Percentiles rank a stretch among this genome's conserved stretches.
Evolutionary conservation across 2,797 vertebrate genomes (phyloP).

Genomic region (Alauda arvensis): DNA sequence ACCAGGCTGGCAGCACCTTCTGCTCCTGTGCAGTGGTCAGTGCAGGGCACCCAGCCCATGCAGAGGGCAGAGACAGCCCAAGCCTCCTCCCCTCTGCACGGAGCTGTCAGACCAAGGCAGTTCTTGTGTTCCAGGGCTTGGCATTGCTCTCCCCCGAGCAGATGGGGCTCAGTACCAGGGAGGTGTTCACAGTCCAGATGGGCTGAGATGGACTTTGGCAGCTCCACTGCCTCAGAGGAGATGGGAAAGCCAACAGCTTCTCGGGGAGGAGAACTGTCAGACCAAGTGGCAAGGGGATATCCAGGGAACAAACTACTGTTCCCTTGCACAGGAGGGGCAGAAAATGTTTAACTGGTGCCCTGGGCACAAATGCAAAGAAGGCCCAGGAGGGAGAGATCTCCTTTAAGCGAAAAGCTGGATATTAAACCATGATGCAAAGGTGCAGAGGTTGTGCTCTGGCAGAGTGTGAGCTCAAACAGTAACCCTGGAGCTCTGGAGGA

Average conservation of each 20-base stretch:
- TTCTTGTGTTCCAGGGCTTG: neutral
- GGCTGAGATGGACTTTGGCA: neutral
- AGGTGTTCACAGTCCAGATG: neutral
- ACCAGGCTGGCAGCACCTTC: neutral
- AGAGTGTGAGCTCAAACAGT: neutral
- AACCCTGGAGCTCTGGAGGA: neutral
- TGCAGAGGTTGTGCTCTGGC: neutral
- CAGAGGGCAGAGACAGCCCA: neutral
- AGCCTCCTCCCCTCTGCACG: neutral
- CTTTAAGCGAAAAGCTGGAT: neutral
- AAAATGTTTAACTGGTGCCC: neutral
- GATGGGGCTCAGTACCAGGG: neutral
- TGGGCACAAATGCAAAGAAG: neutral
- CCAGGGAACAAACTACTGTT: neutral
- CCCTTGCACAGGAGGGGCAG: neutral
- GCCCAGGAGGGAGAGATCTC: neutral
- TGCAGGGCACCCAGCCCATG: neutral
- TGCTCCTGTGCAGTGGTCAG: neutral
- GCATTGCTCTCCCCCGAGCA: neutral
- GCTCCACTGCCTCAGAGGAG: neutral
- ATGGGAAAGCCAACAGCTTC: neutral
- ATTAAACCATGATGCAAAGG: neutral
- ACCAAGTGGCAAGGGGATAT: neutral
- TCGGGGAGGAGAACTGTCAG: neutral
- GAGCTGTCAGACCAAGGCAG: neutral